Evolutionary conservation across 2,113 vertebrate genomes (phyloP), one percentile per base, ranked within the genome.

Genomic region (Pitta sordida): DNA sequence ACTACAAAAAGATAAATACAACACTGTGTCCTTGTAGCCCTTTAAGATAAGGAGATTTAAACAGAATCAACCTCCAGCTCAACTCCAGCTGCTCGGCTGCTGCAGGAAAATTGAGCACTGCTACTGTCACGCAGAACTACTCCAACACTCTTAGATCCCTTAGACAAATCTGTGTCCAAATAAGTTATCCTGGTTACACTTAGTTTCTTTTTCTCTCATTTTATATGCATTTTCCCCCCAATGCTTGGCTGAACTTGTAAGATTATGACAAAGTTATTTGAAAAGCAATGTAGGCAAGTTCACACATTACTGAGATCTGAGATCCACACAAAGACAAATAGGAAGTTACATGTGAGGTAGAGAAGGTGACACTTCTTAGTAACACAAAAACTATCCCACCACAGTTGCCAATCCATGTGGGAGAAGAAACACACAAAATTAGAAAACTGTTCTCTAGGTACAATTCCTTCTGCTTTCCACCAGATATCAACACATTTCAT

Each of bases 261-360:
- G 63, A 52, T 13, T 5, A 48, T 10, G 10, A 76, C 11, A 6
- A 52, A 60, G 2, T 3, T 51, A 26, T 41, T 20, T 55, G 16
- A 55, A 74, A 82, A 71, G 5, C 34, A 44, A 4, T 0, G 4
- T 30, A 59, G 62, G 15, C 7, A 74, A 22, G 3, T 7, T 63
- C 60, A 60, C 5, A 2, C 13, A 4, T 2, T 17, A n/a, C 11
- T 0, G 1, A 52, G 11, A 2, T 12, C 7, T 55, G 24, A 8
- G 4, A 59, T 53, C 5, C 26, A 18, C 15, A 30, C 29, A 41
- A 26, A 36, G 10, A 51, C 22, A 51, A 81, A 52, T 4, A 49
- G 5, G 4, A 15, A n/a, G 3, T 23, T 21, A 1, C 10, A 9
- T 1, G 4, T 10, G 34, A 59, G 7, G 6, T 7, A 64, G 18